Conservation (phyloP, 2,113 vertebrate genomes). For the Corydoras maculifer region DNA sequence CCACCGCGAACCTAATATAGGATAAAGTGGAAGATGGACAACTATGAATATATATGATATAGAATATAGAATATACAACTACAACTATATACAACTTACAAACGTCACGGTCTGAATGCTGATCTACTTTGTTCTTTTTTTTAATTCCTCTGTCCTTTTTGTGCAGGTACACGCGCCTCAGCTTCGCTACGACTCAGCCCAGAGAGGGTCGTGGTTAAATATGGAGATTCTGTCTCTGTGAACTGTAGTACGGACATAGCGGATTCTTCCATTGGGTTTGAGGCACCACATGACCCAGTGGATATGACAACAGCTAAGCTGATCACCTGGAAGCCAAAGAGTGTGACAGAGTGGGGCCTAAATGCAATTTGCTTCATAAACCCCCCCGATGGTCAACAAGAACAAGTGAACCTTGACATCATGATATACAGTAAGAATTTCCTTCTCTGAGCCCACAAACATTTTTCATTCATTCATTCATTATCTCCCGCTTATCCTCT, state of each 20-base stretch:
- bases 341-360: conserved; percentile 44
- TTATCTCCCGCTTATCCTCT: too few species aligned
- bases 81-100: too few species aligned
- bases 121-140: too few species aligned
- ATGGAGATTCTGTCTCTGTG: conserved; percentile 18
- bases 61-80: too few species aligned
- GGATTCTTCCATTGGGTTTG: conserved; percentile 31
- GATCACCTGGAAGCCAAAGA: conserved; percentile 31
- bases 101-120: too few species aligned
- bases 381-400: rapidly evolving
- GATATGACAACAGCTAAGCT: rapidly evolving
- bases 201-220: conserved; percentile 42
- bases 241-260: conserved; percentile 30
- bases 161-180: conserved; percentile 39
- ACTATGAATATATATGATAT: too few species aligned
- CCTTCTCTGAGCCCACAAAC: not conserved
- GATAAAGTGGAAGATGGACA: too few species aligned
- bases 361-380: conserved; percentile 37
- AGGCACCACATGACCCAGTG: not conserved
- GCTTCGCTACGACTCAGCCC: conserved; percentile 45
- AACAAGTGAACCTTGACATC: conserved; percentile 37
- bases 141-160: not conserved
- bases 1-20: too few species aligned
- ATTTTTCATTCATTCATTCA: too few species aligned
- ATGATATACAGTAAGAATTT: conserved; percentile 60